Evolutionary conservation across 37 sponge, comb jelly and placozoan species (phyloP).

Genomic region (Diacarnus erythraeanus): DNA sequence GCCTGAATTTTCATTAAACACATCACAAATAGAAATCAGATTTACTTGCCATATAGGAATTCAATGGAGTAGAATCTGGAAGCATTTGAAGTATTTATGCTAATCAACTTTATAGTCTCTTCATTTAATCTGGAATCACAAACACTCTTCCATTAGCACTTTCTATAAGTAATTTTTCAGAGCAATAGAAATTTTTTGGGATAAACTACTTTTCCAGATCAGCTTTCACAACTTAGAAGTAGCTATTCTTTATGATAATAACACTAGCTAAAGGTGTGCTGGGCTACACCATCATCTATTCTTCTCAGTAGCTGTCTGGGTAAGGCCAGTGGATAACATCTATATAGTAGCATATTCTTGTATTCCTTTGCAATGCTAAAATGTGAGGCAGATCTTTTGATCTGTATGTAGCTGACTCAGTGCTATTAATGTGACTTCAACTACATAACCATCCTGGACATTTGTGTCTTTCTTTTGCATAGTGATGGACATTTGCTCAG

Average conservation of each 20-base stretch:
- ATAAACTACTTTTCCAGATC: not conserved
- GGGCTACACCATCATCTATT: slow-evolving; percentile 7
- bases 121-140: not conserved
- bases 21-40: too few species aligned
- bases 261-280: not conserved
- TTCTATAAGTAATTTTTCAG: not conserved
- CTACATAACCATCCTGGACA: not conserved
- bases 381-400: not conserved
- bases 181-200: not conserved
- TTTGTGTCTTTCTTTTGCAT: not conserved
- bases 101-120: not conserved
- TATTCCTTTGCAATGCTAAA: too few species aligned
- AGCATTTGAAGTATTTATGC: not conserved
- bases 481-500: slow-evolving; percentile 5
- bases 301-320: not conserved
- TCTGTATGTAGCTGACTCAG: not conserved
- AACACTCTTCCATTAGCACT: too few species aligned
- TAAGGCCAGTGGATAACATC: not conserved
- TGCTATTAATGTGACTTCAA: too few species aligned
- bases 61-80: too few species aligned
- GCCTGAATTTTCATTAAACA: too few species aligned
- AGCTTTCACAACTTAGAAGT: too few species aligned
- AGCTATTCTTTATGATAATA: not conserved
- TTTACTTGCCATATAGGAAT: too few species aligned
- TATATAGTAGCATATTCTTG: not conserved